Evolutionary conservation across 1,140 invertebrate genomes (phyloP).

Genomic region (Drosophila oshimai): DNA sequence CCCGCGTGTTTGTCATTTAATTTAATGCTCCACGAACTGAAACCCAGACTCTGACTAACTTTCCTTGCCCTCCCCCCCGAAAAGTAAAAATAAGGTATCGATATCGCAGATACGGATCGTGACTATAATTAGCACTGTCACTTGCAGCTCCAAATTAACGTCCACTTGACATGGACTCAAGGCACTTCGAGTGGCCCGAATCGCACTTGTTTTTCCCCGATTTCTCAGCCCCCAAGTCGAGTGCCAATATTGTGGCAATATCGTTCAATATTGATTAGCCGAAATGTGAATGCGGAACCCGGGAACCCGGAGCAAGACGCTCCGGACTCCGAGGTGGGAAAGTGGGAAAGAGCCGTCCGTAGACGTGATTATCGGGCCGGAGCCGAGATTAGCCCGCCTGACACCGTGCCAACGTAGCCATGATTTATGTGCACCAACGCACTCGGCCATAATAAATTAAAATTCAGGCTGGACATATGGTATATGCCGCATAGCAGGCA

Average conservation of each 20-base stretch:
- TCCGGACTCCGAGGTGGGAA: too few species aligned
- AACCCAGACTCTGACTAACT: constrained; percentile 10
- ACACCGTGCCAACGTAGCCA: constrained; percentile 41
- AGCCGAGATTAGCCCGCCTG: constrained; percentile 43
- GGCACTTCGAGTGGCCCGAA: neutral
- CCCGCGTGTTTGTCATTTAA: constrained; percentile 46
- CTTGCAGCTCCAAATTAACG: constrained; percentile 2
- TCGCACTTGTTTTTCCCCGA: neutral
- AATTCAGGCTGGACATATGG: neutral
- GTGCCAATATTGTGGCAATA: constrained; percentile 57
- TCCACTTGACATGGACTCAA: constrained; percentile 9
- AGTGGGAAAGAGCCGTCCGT: neutral
- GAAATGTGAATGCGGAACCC: neutral
- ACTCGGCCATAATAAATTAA: constrained; percentile 24
- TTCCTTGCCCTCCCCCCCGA: neutral
- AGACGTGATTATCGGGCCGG: constrained; percentile 42
- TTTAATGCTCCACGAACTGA: constrained; percentile 23
- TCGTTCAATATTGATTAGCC: constrained; percentile 48
- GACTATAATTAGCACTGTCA: constrained; percentile 35
- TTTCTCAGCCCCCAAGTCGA: constrained; percentile 1
- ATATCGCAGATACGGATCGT: neutral
- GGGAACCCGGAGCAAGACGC: neutral
- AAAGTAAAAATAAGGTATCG: neutral
- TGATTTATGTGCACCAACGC: constrained; percentile 41
- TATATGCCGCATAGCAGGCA: too few species aligned